Conservation (phyloP, 2,888 invertebrate species). For the Eudemis profundana region DNA sequence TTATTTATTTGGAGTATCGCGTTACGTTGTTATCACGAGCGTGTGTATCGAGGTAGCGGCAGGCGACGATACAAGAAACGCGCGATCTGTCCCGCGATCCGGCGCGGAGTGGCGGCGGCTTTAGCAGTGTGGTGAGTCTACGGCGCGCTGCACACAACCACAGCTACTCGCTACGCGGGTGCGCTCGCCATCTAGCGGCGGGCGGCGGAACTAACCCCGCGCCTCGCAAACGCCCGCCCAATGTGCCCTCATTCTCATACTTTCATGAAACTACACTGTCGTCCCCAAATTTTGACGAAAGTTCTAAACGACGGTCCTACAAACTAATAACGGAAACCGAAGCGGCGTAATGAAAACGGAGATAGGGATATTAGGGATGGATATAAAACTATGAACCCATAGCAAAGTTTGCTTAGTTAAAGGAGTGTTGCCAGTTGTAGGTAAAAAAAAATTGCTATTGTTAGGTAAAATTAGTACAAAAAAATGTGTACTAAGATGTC, state of each 20-base stretch:
- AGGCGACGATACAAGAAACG: conserved; percentile 70
- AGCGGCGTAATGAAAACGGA: conserved; percentile 26
- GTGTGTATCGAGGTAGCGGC: conserved; percentile 63
- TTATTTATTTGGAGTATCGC: conserved; percentile 47
- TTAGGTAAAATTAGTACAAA: conserved; percentile 11
- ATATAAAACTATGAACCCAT: neutral
- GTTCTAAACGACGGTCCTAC: conserved; percentile 34
- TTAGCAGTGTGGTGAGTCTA: conserved; percentile 60
- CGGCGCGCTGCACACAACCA: conserved; percentile 73
- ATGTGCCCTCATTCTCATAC: conserved; percentile 45
- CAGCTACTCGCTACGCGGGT: conserved; percentile 59
- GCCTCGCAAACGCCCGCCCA: conserved; percentile 52
- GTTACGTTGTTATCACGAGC: conserved; percentile 73
- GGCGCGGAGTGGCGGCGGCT: conserved; percentile 81
- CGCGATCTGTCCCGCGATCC: conserved; percentile 80
- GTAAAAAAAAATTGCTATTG: too few species aligned
- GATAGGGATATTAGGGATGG: conserved; percentile 25
- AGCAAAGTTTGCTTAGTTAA: too few species aligned
- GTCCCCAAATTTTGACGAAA: conserved; percentile 36
- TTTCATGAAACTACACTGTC: conserved; percentile 46
- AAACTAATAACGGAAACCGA: conserved; percentile 35
- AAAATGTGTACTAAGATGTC: neutral
- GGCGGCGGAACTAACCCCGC: conserved; percentile 66
- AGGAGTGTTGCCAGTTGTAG: too few species aligned
- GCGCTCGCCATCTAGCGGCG: conserved; percentile 73